phyloP scores from a whole-genome alignment of 2,888 invertebrate genomes.

The Ochropleura leucogaster region DNA sequence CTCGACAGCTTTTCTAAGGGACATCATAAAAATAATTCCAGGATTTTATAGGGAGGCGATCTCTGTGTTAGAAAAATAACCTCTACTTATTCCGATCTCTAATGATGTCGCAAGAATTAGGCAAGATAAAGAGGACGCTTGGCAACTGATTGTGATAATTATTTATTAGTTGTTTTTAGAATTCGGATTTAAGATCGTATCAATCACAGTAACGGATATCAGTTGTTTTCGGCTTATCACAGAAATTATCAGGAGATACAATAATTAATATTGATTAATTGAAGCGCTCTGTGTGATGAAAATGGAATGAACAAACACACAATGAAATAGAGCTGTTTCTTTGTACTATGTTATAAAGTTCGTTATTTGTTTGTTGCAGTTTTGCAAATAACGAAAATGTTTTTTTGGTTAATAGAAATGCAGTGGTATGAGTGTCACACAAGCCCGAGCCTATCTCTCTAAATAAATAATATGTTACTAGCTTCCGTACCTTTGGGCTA shows the following conservation, averaged over 20 bases:
- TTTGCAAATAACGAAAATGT: constrained; percentile 7
- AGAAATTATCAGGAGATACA: not conserved
- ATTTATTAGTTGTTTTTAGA: constrained; percentile 2
- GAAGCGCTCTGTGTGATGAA: not conserved
- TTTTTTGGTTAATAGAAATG: not conserved
- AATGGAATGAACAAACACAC: not conserved
- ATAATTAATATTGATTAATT: constrained; percentile 15
- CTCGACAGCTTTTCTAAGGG: not conserved
- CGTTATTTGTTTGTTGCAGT: not conserved
- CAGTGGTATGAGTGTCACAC: not conserved
- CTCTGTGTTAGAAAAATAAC: not conserved
- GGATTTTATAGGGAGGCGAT: not conserved
- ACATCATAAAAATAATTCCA: not conserved
- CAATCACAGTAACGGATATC: not conserved
- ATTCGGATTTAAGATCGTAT: constrained; percentile 7
- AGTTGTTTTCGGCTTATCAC: not conserved
- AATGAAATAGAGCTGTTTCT: not conserved
- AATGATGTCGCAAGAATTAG: not conserved
- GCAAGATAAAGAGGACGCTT: not conserved
- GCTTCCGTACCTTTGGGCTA: no score
- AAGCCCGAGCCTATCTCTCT: not conserved
- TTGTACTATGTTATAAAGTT: not conserved
- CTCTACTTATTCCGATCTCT: not conserved
- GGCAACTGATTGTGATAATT: not conserved
- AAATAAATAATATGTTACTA: not conserved